Base-by-base conservation (phyloP, 2,797 vertebrate genomes). In the Acanthurus tractus region DNA sequence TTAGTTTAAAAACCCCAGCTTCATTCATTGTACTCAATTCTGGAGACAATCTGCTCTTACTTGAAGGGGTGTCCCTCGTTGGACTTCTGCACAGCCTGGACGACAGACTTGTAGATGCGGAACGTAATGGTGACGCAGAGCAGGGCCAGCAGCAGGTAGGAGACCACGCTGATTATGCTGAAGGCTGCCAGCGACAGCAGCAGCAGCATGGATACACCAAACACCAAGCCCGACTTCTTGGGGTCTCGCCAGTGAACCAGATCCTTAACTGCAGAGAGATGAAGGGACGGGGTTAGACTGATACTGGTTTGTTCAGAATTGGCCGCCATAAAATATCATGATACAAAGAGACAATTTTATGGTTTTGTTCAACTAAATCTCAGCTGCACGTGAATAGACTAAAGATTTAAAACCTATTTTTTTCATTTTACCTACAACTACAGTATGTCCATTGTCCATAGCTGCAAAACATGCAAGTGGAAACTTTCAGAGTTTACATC, bases 61-160 rank as follows among this genome's bases (percentile, higher is more conserved):
- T 96, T 97, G 95, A 98, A 98, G 8, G 97, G 97, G 77, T 98
- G 97, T 10, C 97, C 97, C 0, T 98, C 97, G 36, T 79, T 93
- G 62, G 97, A 97, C 90, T 98, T 98, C 93, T 97, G 97, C 80
- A 98, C 96, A 0, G 97, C 97, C 90, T 98, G 97, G 82, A 98
- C 92, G 62, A 98, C 96, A 0, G 96, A 97, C 90, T 96, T 97
- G 94, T 97, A 98, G 94, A 98, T 94, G 84, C 97, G 96, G 95
- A 97, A 98, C 94, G 96, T 95, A 95, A 98, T 98, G 93, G 97
- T 98, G 91, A 98, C 96, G 0, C 96, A 96, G 42, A 98, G 96
- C 81, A 98, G 94, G 9, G 97, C 96, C 86, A 98, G 94, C 73
- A 98, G 94, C 88, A 98, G 95, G 94, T 98, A 97, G 79, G 97